Percentiles rank a stretch among this genome's conserved stretches.
Evolutionary conservation across 2,113 vertebrate species (phyloP).

Genomic region (Aegithalos caudatus): DNA sequence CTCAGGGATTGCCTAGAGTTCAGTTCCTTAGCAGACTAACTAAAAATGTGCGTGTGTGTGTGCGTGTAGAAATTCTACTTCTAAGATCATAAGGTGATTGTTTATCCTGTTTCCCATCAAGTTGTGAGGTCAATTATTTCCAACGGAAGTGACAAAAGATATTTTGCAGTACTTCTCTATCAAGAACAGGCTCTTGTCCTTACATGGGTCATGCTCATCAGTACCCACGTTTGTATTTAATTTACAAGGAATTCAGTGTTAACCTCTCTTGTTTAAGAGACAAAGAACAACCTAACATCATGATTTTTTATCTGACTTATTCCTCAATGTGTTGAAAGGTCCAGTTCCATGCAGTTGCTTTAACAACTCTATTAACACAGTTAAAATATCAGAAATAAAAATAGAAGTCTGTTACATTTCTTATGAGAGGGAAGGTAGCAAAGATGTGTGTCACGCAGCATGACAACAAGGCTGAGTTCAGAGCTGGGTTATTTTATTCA

Average conservation of each 20-base stretch:
- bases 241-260: neutral
- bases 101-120: neutral
- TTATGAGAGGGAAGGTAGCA: neutral
- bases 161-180: neutral
- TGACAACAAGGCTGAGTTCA: neutral
- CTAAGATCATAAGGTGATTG: neutral
- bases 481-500: neutral
- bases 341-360: neutral
- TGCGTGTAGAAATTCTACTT: neutral
- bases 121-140: neutral
- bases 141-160: neutral
- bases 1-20: neutral
- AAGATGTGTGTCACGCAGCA: neutral
- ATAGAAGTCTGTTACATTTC: neutral
- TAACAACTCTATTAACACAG: neutral
- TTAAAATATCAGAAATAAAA: conserved; percentile 4
- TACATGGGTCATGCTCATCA: neutral
- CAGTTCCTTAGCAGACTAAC: neutral
- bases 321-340: neutral
- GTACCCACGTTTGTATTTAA: neutral
- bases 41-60: neutral
- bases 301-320: neutral
- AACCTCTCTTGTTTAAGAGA: neutral
- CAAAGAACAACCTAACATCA: neutral
- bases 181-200: neutral